A percentile compares a stretch with the other conserved stretches of the same genome.
Evolutionary conservation across 2,888 invertebrate genomes (phyloP).

Genomic region (Nycteola revayana): DNA sequence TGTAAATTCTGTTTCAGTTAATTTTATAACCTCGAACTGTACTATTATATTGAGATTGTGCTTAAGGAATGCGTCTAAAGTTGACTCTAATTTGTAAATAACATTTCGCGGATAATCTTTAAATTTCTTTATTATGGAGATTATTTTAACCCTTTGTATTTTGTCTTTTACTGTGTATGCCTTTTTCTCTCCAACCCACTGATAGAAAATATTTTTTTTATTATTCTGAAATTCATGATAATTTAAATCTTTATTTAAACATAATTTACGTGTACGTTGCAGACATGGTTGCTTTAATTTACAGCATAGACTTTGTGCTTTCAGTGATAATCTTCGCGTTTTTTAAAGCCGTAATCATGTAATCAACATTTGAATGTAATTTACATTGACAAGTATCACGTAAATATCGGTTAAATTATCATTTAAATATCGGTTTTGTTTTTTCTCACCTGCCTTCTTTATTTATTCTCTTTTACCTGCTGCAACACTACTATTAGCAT

Average conservation of each 20-base stretch:
- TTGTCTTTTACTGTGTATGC: slow-evolving; percentile 28
- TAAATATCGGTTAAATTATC: slow-evolving; percentile 31
- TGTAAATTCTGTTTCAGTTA: slow-evolving; percentile 16
- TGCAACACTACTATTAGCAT: slow-evolving; percentile 30
- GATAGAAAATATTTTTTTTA: slow-evolving; percentile 20
- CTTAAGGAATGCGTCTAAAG: slow-evolving; percentile 24
- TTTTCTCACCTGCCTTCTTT: slow-evolving; percentile 31
- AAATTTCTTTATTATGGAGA: slow-evolving; percentile 23
- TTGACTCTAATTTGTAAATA: slow-evolving; percentile 25
- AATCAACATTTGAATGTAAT: slow-evolving; percentile 24
- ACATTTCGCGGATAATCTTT: slow-evolving; percentile 25
- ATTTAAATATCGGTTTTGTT: slow-evolving; percentile 29
- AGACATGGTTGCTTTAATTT: slow-evolving; percentile 24
- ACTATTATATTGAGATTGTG: slow-evolving; percentile 27
- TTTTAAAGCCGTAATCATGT: slow-evolving; percentile 20
- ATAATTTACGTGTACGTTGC: slow-evolving; percentile 20
- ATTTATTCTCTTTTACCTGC: slow-evolving; percentile 36
- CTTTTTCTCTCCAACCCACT: slow-evolving; percentile 22
- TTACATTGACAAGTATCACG: slow-evolving; percentile 32
- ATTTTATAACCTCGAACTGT: slow-evolving; percentile 7
- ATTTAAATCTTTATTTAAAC: slow-evolving; percentile 20
- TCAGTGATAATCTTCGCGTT: slow-evolving; percentile 17
- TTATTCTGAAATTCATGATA: slow-evolving; percentile 27
- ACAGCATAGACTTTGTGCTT: slow-evolving; percentile 23
- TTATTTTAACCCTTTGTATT: slow-evolving; percentile 12